Base-by-base conservation (phyloP, 1,140 invertebrate genomes). In the Daktulosphaira vitifoliae region DNA sequence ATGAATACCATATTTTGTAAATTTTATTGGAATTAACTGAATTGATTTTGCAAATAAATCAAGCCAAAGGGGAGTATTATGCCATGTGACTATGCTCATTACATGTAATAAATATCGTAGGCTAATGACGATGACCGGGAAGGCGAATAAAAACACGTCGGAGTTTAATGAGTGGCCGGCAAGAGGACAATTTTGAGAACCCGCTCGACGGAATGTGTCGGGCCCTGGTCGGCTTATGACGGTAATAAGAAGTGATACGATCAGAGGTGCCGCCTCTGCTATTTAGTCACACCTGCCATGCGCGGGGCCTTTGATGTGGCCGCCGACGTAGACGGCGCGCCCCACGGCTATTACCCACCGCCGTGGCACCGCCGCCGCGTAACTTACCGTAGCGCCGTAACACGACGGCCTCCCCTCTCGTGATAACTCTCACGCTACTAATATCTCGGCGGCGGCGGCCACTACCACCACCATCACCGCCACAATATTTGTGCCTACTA, bases 251-350 rank as follows among this genome's bases (percentile, higher is more conserved):
- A 66, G 66, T 26, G 53, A 66, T 54, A 59, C 53, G 66, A 66
- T 66, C 66, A 59, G 66, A 66, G 54, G 48, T 48, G 66, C 66
- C 66, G 66, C 66, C 66, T 66, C 53, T 59, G 66, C 66, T 62
- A 42, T 66, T 66, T 66, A 66, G 66, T 66, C 66, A 66, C 66
- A 66, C 66, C 66, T 66, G 66, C 66, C 66, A 66, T 66, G 66
- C 66, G 66, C 66, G 54, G 66, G 52, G 49, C 52, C 54, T 66
- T 66, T 56, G 66, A 66, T 66, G 66, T 66, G 53, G 66, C 66
- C 66, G 66, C 66, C 66, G 56, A 46, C 56, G 29, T 22, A 46
- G 56, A 46, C 56, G 56, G 42, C 56, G 42, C 56, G 56, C 56
- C 56, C 56, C 56, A 39, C 56, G 56, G 56, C 56, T 62, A 48